Evolutionary conservation across 1,140 invertebrate genomes (phyloP), one percentile per base, ranked within the genome.

Genomic region (Rhagoletis pomonella): DNA sequence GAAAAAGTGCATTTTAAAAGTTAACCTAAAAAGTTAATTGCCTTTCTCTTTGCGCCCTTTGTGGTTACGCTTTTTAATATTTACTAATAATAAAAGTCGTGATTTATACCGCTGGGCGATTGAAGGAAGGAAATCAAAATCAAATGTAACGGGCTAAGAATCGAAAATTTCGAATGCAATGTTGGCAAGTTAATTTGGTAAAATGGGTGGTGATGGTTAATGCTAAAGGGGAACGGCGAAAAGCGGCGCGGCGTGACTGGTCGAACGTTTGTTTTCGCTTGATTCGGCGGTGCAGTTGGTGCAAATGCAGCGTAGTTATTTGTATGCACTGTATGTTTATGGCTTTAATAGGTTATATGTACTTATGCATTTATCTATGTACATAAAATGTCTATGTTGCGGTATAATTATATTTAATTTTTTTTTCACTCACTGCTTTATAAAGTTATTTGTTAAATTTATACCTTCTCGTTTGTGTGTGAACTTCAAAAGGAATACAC

Each of bases 1-100:
- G 67, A 81, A 29, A n/a, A 81, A 81, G 29, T 81, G n/a, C 47
- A 81, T 81, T 58, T 81, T 73, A 73, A 73, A 55, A 81, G 73
- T 50, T n/a, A 81, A n/a, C 73, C 19, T 55, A 17, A 55, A 55
- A n/a, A 44, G 67, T 73, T 73, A 73, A 73, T 44, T 73, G 44
- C 4, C 67, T 73, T 73, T 73, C 42, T 17, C 67, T 10, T 12
- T 47, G 67, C 42, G 12, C 67, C 44, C 42, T 62, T 29, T 29
- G 29, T 29, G 29, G 29, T 29, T 29, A 29, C 29, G 29, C 29
- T 29, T 29, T 29, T 29, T 29, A 29, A 29, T 29, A 29, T 29
- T 29, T 29, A 29, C 29, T 58, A 81, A 81, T 81, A 81, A 58
- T 81, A 81, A 81, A 81, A 81, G 17, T 81, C 73, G 73, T 81